Conservation (phyloP, 2,797 vertebrate species). For the Cirrhinus mrigala region DNA sequence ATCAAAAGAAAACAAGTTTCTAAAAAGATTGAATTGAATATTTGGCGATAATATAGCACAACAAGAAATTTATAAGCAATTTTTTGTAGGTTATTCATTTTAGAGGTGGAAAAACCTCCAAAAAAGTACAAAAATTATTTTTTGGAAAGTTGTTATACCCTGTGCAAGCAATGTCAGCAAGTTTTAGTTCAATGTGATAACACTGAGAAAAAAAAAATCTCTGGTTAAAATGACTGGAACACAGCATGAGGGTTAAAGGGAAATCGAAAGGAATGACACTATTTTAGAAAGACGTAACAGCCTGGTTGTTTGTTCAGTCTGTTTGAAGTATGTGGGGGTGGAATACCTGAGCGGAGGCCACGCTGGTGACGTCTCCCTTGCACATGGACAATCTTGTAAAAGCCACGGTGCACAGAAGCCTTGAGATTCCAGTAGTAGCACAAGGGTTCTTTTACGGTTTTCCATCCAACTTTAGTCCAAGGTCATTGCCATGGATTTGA, state of each 20-base stretch:
- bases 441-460: constrained; percentile 80
- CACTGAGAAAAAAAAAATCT: background rate
- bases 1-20: background rate
- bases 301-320: constrained; percentile 77
- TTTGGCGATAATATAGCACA: background rate
- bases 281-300: constrained; percentile 72
- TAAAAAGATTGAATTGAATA: background rate
- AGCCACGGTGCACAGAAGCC: constrained; percentile 75
- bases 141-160: background rate
- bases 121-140: background rate
- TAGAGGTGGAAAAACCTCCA: background rate
- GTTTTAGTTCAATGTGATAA: background rate
- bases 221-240: background rate
- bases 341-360: constrained; percentile 80
- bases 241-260: constrained; percentile 27
- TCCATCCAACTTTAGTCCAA: constrained; percentile 80
- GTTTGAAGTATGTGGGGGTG: constrained; percentile 76
- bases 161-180: background rate
- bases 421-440: constrained; percentile 85
- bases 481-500: constrained; percentile 73
- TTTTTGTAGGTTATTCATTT: background rate
- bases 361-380: constrained; percentile 55
- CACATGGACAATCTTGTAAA: constrained; percentile 75
- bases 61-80: background rate
- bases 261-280: constrained; percentile 65